Conservation (phyloP, 2,113 vertebrate species). For the Enhydra lutris region DNA sequence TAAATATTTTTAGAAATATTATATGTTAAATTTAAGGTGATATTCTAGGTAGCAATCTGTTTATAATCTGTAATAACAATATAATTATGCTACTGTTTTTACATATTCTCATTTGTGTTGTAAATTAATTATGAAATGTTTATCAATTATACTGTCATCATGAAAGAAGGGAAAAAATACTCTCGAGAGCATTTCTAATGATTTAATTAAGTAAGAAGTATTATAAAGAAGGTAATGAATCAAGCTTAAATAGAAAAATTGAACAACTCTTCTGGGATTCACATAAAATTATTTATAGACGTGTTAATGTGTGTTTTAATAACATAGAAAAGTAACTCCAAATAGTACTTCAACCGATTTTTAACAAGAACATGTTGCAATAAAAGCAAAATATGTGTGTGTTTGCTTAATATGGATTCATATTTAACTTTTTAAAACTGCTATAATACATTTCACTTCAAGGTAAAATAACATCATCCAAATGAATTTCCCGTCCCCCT, state of each 20-base stretch:
- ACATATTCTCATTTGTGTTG: neutral
- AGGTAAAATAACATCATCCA: neutral
- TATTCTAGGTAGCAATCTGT: neutral
- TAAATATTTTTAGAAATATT: neutral
- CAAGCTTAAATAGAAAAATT: slow-evolving; percentile 27
- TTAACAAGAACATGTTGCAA: neutral
- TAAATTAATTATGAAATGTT: slow-evolving; percentile 40
- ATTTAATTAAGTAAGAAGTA: slow-evolving; percentile 54
- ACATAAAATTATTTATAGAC: slow-evolving; percentile 34
- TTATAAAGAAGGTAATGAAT: slow-evolving; percentile 47
- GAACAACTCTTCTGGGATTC: slow-evolving; percentile 1
- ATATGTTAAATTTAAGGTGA: neutral
- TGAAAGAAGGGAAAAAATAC: neutral
- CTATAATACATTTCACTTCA: neutral
- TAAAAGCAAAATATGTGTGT: neutral
- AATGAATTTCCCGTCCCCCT: neutral
- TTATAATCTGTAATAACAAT: neutral
- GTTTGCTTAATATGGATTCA: neutral
- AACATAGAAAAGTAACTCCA: slow-evolving; percentile 34
- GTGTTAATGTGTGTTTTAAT: neutral
- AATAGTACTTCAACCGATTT: neutral
- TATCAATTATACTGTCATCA: slow-evolving; percentile 19
- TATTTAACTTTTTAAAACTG: neutral
- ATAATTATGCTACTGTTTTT: neutral
- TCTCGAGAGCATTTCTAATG: slow-evolving; percentile 27